Percentiles rank a stretch among this genome's conserved stretches.
These are phyloP conservation scores for Petromus typicus DNA, from an alignment of 2,113 vertebrate species.

Conservation along the genomic window DNA sequence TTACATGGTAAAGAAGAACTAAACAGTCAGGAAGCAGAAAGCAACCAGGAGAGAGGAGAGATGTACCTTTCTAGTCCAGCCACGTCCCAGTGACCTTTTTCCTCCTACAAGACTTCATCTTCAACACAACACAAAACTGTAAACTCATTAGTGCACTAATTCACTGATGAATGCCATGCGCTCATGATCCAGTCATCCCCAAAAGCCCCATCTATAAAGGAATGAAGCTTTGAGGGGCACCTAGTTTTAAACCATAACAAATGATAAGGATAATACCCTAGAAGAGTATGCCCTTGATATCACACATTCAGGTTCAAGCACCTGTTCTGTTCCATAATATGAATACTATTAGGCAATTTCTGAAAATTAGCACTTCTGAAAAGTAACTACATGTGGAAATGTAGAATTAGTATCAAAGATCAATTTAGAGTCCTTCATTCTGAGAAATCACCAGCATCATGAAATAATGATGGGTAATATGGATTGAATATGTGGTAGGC, in stretches of 20 bases:
- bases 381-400: background rate
- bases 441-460: background rate
- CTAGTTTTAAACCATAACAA: background rate
- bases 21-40: background rate
- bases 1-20: background rate
- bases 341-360: background rate
- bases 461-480: background rate
- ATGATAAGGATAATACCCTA: background rate
- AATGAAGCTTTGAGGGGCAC: background rate
- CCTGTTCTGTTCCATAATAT: background rate
- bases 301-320: background rate
- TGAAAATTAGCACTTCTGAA: background rate
- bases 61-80: background rate
- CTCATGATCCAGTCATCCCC: background rate
- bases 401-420: background rate
- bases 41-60: background rate
- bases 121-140: background rate
- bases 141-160: background rate
- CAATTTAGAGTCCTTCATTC: background rate
- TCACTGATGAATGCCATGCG: background rate
- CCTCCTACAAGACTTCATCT: background rate
- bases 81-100: background rate
- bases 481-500: background rate
- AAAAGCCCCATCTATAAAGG: background rate
- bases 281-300: background rate